Conservation (phyloP, 2,888 invertebrate genomes). For the Cerastoderma edule region DNA sequence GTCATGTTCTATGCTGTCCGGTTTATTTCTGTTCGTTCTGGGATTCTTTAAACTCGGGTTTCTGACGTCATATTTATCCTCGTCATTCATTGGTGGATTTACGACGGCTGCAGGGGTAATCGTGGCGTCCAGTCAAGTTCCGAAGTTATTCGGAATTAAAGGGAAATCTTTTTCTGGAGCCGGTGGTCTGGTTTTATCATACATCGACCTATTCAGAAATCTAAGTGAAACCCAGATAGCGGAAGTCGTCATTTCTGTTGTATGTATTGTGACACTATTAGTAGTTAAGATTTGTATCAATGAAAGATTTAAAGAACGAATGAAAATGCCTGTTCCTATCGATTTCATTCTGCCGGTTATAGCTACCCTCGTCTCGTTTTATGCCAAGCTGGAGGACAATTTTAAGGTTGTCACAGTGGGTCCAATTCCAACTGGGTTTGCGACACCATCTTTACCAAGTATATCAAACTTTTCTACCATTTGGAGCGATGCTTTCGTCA, state of each 20-base stretch:
- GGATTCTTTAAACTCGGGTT: conserved; percentile 68
- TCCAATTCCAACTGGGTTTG: conserved; percentile 73
- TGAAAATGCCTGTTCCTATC: conserved; percentile 79
- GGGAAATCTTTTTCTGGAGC: conserved; percentile 47
- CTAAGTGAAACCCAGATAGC: conserved; percentile 87
- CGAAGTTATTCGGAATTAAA: conserved; percentile 61
- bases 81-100: conserved; percentile 73
- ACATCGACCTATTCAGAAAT: conserved; percentile 86
- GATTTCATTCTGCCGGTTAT: conserved; percentile 78
- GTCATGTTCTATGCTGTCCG: conserved; percentile 52
- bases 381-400: conserved; percentile 56
- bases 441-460: conserved; percentile 66
- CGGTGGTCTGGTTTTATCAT: conserved; percentile 84
- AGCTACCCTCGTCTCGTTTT: conserved; percentile 71
- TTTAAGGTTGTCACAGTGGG: conserved; percentile 67
- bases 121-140: conserved; percentile 68
- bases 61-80: conserved; percentile 69
- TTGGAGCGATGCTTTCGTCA: conserved; percentile 65
- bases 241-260: conserved; percentile 88
- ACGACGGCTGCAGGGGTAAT: conserved; percentile 69
- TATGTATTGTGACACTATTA: conserved; percentile 87
- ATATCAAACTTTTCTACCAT: conserved; percentile 42
- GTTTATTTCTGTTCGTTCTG: conserved; percentile 61
- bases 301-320: conserved; percentile 66
- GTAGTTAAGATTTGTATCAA: conserved; percentile 82